Base-by-base conservation (phyloP, 2,888 invertebrate genomes). In the Phaonia tiefii region DNA sequence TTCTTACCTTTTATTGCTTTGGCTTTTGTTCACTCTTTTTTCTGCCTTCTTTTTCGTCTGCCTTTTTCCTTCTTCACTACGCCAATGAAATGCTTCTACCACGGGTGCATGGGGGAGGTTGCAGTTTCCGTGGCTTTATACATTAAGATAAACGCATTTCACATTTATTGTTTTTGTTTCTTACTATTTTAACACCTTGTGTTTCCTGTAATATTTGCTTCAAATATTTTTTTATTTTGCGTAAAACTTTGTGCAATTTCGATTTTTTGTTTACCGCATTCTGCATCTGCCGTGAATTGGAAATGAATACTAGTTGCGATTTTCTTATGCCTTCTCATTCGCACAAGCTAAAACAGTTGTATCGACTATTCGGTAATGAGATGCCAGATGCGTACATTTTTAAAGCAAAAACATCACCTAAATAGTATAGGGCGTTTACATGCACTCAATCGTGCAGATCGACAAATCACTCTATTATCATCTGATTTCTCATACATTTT, bases 1-100 rank as follows among this genome's bases (percentile, higher is more conserved):
- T 78, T 75, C 72, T 78, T 78, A 77, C 74, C 75, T 81, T 81
- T 65, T 75, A 60, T 69, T 76, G 37, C 66, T 70, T 82, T 81
- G 56, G 66, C 49, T 81, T 78, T 72, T 71, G 66, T 75, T 75
- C 44, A 51, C 8, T n/a, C 31, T 46, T 74, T 51, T 31, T 77
- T 63, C 13, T 70, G 58, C 69, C 63, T 66, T 66, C 56, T 67
- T 69, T 71, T 72, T 20, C 49, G 66, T 15, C 69, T 76, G 66
- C 60, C 73, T 71, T 82, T 75, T 60, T 73, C 11, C 60, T 13
- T 13, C 60, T 4, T 20, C 17, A 20, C 25, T 60, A 8, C 31
- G 3, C 8, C 8, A 8, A 31, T 31, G 8, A 31, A 31, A 31
- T 31, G 31, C 31, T 31, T 3, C 31, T 8, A 8, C 3, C 8